Base-by-base conservation (phyloP, 2,797 vertebrate genomes). In the Notolabrus celidotus region DNA sequence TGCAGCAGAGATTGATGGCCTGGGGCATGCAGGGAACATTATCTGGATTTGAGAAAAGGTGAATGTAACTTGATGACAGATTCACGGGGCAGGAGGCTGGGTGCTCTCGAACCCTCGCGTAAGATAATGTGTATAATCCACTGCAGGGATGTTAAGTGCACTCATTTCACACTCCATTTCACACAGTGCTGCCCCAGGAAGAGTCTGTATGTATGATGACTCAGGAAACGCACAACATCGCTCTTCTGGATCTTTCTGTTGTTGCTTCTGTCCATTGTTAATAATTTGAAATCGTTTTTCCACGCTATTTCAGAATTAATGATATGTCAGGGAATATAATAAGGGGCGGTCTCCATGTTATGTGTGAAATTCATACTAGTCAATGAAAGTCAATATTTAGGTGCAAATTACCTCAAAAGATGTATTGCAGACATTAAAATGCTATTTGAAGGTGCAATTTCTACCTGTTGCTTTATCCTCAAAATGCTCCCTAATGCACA, bases 141-240 rank as follows among this genome's bases (percentile, higher is more conserved):
- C 89, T 92, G 87, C 84, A 77, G 86, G 82, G 90, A 92, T 85
- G 88, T 91, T 92, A 94, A 95, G 89, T 93, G 92, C 91, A 92
- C 91, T 94, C 87, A 93, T 94, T 93, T 93, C 92, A 93, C 91
- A 93, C 91, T 93, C 87, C 90, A 93, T 94, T 94, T 93, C 92
- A 92, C 89, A 91, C 80, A 74, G 85, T 68, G 64, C 86, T 79
- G 88, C 89, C 85, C 82, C 53, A 85, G 80, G 90, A 92, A 83
- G 77, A 84, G 84, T 82, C 68, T 60, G 62, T 77, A 82, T 74
- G 83, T 86, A 71, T 67, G 72, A 83, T 91, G 90, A 86, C 72
- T 86, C 85, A 85, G 89, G 89, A 83, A 84, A 86, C 65, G 78
- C 82, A 81, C 79, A 82, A 73, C 76, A 86, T 89, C 80, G 64